Percentiles rank a stretch among this genome's conserved stretches.
Conservation (phyloP, 2,888 invertebrate species). For the Craniophora ligustri region DNA sequence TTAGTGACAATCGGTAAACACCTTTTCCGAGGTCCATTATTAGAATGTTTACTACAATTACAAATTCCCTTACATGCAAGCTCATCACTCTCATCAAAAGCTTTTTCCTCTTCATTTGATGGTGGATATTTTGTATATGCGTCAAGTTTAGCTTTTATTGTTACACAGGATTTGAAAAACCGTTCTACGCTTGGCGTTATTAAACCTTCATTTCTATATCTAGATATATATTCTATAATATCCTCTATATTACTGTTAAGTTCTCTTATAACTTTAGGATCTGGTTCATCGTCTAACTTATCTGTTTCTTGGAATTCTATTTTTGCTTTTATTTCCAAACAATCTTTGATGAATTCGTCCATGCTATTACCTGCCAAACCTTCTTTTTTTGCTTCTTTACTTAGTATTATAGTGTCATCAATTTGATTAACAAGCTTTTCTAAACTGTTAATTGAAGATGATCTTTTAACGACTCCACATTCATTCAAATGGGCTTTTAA, state of each 20-base stretch:
- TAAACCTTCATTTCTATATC: constrained; percentile 53
- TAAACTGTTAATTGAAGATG: constrained; percentile 11
- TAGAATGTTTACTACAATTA: not conserved
- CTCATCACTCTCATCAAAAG: not conserved
- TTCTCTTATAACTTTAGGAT: constrained; percentile 40
- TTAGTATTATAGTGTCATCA: constrained; percentile 55
- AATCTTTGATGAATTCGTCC: constrained; percentile 61
- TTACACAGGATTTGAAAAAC: constrained; percentile 55
- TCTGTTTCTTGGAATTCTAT: constrained; percentile 24
- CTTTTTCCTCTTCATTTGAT: not conserved
- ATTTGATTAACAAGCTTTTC: constrained; percentile 51
- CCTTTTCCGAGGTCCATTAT: not conserved
- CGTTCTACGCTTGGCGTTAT: constrained; percentile 53
- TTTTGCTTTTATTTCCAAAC: constrained; percentile 57
- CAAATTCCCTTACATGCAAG: constrained; percentile 12
- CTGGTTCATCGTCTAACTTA: constrained; percentile 1
- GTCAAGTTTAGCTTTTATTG: constrained; percentile 53
- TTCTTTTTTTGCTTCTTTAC: constrained; percentile 54
- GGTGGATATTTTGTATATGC: constrained; percentile 10
- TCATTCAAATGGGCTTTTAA: constrained; percentile 56
- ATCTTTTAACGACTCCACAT: constrained; percentile 26
- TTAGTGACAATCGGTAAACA: not conserved
- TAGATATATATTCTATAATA: constrained; percentile 54
- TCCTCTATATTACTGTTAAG: constrained; percentile 55
- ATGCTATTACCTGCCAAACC: constrained; percentile 56